Evolutionary conservation across 2,888 invertebrate genomes (phyloP).

Genomic region (Polyploca ridens): DNA sequence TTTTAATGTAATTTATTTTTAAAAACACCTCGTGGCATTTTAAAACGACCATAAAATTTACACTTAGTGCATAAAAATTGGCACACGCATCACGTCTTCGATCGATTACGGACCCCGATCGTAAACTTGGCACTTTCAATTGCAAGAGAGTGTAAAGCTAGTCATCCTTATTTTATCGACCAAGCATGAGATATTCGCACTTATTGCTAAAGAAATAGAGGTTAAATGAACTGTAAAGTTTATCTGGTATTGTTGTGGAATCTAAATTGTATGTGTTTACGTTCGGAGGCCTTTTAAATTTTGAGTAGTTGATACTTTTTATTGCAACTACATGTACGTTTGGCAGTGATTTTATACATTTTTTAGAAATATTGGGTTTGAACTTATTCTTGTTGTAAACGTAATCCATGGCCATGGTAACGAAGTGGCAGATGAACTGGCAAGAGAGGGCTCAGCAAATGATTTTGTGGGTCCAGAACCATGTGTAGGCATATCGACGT

Average conservation of each 20-base stretch:
- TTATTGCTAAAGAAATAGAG: slow-evolving; percentile 10
- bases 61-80: slow-evolving; percentile 37
- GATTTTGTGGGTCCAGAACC: no score
- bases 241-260: slow-evolving; percentile 32
- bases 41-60: slow-evolving; percentile 43
- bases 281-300: slow-evolving; percentile 28
- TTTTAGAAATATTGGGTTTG: not conserved
- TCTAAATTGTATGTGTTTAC: slow-evolving; percentile 30
- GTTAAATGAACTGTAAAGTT: slow-evolving; percentile 12
- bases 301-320: slow-evolving; percentile 22
- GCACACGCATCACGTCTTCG: slow-evolving; percentile 49
- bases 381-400: no score
- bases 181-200: not conserved
- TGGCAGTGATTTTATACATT: slow-evolving; percentile 22
- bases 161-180: not conserved
- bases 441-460: no score
- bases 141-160: not conserved
- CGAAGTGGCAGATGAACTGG: no score
- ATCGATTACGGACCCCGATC: slow-evolving; percentile 60
- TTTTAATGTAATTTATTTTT: no score
- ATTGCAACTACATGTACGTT: slow-evolving; percentile 29
- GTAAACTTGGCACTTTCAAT: slow-evolving; percentile 55
- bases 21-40: slow-evolving; percentile 30
- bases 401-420: no score
- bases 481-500: no score